Conservation (phyloP, 2,113 vertebrate genomes). For the Sciurus niger region DNA sequence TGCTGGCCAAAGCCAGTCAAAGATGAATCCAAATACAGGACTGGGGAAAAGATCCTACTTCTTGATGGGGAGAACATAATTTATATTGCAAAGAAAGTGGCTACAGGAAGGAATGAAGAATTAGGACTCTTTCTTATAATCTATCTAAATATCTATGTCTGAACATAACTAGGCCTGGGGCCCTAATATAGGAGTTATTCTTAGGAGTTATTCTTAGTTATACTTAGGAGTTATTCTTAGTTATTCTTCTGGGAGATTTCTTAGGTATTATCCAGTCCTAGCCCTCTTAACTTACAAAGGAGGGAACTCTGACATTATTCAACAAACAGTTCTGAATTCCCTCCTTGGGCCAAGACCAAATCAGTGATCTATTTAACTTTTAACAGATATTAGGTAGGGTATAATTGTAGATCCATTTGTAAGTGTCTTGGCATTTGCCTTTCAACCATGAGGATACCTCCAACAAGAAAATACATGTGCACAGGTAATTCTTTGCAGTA, state of each 20-base stretch:
- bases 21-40: background rate
- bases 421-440: background rate
- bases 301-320: background rate
- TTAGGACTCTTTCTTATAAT: background rate
- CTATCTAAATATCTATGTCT: background rate
- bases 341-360: background rate
- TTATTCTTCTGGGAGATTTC: background rate
- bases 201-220: too few relatives aligned
- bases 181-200: background rate
- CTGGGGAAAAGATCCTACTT: background rate
- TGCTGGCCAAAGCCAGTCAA: background rate
- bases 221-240: too few relatives aligned
- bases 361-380: background rate
- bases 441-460: background rate
- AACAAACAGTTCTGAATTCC: background rate
- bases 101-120: background rate
- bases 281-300: background rate
- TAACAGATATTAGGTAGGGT: background rate
- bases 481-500: background rate
- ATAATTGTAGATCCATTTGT: background rate
- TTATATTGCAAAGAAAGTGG: background rate
- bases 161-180: background rate
- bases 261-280: background rate
- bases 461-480: background rate
- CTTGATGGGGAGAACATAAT: background rate